Evolutionary conservation across 2,797 vertebrate species (phyloP).

Genomic region (Falco columbarius): DNA sequence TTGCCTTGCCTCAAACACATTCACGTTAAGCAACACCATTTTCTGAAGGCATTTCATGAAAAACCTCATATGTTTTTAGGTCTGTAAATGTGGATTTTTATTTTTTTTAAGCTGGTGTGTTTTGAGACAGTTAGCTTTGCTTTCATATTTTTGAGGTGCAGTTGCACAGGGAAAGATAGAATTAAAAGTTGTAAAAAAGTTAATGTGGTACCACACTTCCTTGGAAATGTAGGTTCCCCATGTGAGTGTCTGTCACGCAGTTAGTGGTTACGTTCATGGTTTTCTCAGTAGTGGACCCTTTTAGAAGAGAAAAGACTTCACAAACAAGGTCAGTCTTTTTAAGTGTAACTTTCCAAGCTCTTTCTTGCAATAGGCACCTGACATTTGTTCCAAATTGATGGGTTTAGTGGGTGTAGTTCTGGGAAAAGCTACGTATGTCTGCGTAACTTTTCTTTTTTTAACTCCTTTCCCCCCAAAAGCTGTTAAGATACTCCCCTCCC

Average conservation of each 20-base stretch:
- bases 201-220: neutral
- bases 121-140: neutral
- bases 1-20: neutral
- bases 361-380: conserved; percentile 79
- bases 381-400: conserved; percentile 81
- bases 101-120: neutral
- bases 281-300: neutral
- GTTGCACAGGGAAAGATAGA: neutral
- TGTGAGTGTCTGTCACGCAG: fast-evolving
- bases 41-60: neutral
- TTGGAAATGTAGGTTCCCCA: neutral
- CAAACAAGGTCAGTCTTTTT: neutral
- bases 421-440: conserved; percentile 81
- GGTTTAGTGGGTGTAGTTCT: conserved; percentile 77
- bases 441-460: conserved; percentile 14
- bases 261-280: neutral
- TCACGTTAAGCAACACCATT: neutral
- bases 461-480: neutral
- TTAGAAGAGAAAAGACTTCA: neutral
- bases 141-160: neutral
- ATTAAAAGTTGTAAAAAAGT: neutral
- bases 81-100: neutral
- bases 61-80: neutral
- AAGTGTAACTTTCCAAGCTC: conserved; percentile 74
- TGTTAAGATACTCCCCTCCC: neutral